phyloP scores from a whole-genome alignment of 2,113 vertebrate species.

The Salvator merianae region DNA sequence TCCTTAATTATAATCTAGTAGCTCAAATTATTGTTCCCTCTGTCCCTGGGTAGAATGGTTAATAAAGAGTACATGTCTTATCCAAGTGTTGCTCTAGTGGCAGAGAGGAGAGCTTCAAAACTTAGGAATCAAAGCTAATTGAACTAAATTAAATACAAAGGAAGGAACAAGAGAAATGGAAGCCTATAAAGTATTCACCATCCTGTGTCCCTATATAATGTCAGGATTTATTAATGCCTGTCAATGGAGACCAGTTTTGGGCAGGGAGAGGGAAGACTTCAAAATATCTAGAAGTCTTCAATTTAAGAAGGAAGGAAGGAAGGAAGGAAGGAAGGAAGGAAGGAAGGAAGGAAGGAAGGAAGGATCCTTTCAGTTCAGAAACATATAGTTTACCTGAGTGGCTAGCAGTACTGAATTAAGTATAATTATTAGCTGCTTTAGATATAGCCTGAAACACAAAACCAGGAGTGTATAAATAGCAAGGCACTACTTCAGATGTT shows the following conservation, averaged over 20 bases:
- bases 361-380: not conserved
- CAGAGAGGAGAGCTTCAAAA: constrained; percentile 17
- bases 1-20: constrained; percentile 34
- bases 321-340: too few species aligned
- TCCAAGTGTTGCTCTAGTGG: not conserved
- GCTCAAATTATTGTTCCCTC: constrained; percentile 22
- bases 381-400: not conserved
- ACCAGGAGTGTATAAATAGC: not conserved
- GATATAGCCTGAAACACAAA: not conserved
- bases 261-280: constrained; percentile 56
- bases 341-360: too few species aligned
- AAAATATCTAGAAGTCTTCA: constrained; percentile 46
- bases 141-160: constrained; percentile 6
- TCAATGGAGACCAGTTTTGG: constrained; percentile 37
- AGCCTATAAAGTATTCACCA: constrained; percentile 5
- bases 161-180: constrained; percentile 1
- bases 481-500: not conserved
- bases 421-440: not conserved
- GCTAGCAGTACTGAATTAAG: not conserved
- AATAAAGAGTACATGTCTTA: not conserved
- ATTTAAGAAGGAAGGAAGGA: constrained; percentile 36
- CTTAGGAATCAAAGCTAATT: not conserved
- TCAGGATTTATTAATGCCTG: constrained; percentile 50
- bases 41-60: constrained; percentile 27
- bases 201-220: constrained; percentile 32